These are phyloP conservation scores for Cordilura impudica DNA, from an alignment of 2,888 invertebrate species.

Conservation along the genomic window DNA sequence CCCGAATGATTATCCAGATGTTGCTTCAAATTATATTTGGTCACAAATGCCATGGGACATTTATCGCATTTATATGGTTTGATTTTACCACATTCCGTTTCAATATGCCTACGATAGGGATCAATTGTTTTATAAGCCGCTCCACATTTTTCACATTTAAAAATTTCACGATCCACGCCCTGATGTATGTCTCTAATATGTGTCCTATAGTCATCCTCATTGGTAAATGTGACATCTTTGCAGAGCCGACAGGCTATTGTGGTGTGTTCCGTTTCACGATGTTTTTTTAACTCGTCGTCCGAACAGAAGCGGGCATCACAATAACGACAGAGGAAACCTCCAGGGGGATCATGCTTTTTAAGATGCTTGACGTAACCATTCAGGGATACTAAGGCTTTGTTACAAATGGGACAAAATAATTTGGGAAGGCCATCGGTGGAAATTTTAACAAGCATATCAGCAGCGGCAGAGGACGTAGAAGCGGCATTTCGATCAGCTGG, in stretches of 20 bases:
- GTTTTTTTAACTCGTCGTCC: constrained; percentile 72
- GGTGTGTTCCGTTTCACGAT: constrained; percentile 70
- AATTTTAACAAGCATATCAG: constrained; percentile 72
- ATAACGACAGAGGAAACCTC: constrained; percentile 76
- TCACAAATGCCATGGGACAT: constrained; percentile 71
- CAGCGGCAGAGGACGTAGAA: constrained; percentile 43
- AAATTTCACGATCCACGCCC: constrained; percentile 74
- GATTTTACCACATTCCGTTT: constrained; percentile 78
- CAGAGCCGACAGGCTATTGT: constrained; percentile 76
- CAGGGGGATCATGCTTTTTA: constrained; percentile 76
- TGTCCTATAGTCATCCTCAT: constrained; percentile 72
- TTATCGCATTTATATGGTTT: constrained; percentile 76
- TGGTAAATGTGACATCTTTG: constrained; percentile 69
- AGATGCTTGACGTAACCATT: constrained; percentile 76
- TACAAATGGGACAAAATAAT: constrained; percentile 74
- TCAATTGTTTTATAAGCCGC: constrained; percentile 77
- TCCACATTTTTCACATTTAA: constrained; percentile 78
- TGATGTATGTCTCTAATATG: constrained; percentile 77
- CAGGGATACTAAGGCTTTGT: constrained; percentile 70
- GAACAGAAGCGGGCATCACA: constrained; percentile 74
- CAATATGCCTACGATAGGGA: constrained; percentile 73
- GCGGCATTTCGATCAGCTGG: constrained; percentile 38
- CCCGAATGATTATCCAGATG: constrained; percentile 72
- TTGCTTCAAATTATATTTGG: constrained; percentile 70
- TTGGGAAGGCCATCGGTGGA: constrained; percentile 75